Conservation (phyloP, 1,140 invertebrate species). For the Scaptomyza graminum region DNA sequence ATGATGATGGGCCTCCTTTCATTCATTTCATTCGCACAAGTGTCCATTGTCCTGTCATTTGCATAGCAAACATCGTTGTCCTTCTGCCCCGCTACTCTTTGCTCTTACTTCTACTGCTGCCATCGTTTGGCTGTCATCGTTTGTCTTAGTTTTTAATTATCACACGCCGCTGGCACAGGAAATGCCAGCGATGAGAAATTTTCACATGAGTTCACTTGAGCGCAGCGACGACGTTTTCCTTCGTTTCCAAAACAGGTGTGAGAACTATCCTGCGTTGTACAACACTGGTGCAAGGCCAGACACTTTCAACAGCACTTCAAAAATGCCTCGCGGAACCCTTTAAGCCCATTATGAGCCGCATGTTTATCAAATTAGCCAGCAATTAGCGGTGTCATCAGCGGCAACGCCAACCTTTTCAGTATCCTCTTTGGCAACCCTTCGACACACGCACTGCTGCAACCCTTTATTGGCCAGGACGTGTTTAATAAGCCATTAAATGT, state of each 20-base stretch:
- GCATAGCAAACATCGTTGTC: constrained; percentile 70
- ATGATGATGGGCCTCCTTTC: constrained; percentile 14
- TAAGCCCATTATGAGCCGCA: constrained; percentile 44
- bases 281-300: constrained; percentile 9
- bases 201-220: constrained; percentile 82
- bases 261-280: background rate
- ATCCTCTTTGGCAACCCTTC: constrained; percentile 34
- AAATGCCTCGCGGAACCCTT: background rate
- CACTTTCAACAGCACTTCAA: constrained; percentile 11
- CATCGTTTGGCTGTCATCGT: constrained; percentile 54
- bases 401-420: constrained; percentile 48
- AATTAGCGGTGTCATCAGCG: constrained; percentile 76
- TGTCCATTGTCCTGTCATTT: constrained; percentile 82
- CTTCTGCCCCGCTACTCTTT: constrained; percentile 1
- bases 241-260: constrained; percentile 8
- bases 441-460: background rate
- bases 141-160: constrained; percentile 79
- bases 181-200: constrained; percentile 46
- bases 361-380: constrained; percentile 69
- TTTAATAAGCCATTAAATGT: constrained; percentile 75
- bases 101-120: constrained; percentile 5
- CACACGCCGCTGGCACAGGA: constrained; percentile 50
- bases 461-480: constrained; percentile 15
- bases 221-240: constrained; percentile 29
- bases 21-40: constrained; percentile 42